Base-by-base conservation (phyloP, 2,888 invertebrate species). In the Agonum fuliginosum region DNA sequence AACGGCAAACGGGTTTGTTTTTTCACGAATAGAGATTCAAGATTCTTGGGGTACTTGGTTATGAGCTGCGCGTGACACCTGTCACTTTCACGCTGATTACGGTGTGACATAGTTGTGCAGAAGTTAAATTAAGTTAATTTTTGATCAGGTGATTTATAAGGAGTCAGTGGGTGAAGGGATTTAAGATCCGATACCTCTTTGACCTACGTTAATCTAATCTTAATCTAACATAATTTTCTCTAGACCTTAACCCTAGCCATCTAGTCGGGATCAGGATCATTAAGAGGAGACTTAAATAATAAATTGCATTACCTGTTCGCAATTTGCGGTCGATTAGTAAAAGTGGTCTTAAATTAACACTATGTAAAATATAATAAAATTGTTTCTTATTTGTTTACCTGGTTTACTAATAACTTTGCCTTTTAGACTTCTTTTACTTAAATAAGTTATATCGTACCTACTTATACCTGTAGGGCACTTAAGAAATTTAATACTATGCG, bases 131-230 rank as follows among this genome's bases (percentile, higher is more conserved):
- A n/a, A 37, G 6, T 37, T 3, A 37, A 3, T 37, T 37, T 37
- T 37, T 37, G 10, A 12, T 8, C n/a, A 2, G 3, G n/a, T 37
- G 46, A 46, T 46, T 46, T 46, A 46, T 46, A n/a, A 17, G 46
- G 10, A 46, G 17, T n/a, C n/a, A n/a, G n/a, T n/a, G n/a, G n/a
- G n/a, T n/a, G n/a, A n/a, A n/a, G n/a, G n/a, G n/a, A n/a, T n/a
- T n/a, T n/a, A n/a, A n/a, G 14, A 17, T 46, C 14, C 46, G 3
- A 4, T 17, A 46, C 46, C 46, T 17, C 17, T 46, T 1, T 37
- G 37, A 37, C 37, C 37, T 37, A n/a, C 8, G n/a, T 12, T 46
- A 46, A 46, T 46, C 19, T 46, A 46, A 46, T 46, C 19, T 46
- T 19, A 46, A 14, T 46, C 19, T 46, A 46, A 46, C 19, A 17